Conservation (phyloP, 2,113 vertebrate genomes). For the Myxocyprinus asiaticus region DNA sequence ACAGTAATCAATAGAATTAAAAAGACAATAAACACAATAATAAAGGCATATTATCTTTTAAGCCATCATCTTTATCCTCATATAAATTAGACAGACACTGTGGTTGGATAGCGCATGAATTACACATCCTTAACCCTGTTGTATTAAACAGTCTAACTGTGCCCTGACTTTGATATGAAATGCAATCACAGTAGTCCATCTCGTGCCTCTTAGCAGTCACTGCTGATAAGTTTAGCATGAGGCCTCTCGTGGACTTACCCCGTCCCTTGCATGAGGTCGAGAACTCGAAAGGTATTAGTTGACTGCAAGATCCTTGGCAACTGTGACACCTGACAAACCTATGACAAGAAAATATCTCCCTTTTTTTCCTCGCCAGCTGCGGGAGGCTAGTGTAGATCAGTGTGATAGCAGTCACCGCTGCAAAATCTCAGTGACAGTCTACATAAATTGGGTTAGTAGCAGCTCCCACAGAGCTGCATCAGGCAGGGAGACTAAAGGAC, state of each 20-base stretch:
- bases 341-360: conserved; percentile 48
- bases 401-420: conserved; percentile 45
- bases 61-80: no score
- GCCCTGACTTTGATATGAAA: conserved; percentile 22
- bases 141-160: conserved; percentile 9
- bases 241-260: conserved; percentile 29
- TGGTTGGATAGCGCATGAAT: not conserved
- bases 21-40: no score
- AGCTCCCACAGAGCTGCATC: conserved; percentile 44
- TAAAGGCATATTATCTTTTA: no score
- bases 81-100: no score
- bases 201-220: conserved; percentile 22
- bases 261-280: conserved; percentile 10
- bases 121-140: not conserved
- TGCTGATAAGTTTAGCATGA: conserved; percentile 22
- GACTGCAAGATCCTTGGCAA: conserved; percentile 45
- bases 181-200: conserved; percentile 13
- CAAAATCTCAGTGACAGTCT: conserved; percentile 53
- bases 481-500: conserved; percentile 54
- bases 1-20: no score
- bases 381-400: conserved; percentile 49
- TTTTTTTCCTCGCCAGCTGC: conserved; percentile 16
- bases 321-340: conserved; percentile 51
- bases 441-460: conserved; percentile 61
- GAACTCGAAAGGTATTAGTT: conserved; percentile 46